Evolutionary conservation across 2,113 vertebrate genomes (phyloP).

Genomic region (Hystrix brachyura): DNA sequence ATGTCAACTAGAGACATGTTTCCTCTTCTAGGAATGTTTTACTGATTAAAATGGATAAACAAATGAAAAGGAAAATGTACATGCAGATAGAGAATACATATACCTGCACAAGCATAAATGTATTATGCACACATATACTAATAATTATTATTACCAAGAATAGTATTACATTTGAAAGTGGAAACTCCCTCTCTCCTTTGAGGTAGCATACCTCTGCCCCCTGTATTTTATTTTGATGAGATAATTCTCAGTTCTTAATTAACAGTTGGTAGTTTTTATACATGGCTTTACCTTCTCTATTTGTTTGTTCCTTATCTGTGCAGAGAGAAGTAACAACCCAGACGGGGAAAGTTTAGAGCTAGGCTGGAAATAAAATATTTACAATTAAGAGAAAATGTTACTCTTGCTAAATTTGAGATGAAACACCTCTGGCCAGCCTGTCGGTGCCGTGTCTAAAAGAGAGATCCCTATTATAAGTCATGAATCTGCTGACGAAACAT

Average conservation of each 20-base stretch:
- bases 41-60: not conserved
- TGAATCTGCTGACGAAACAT: not conserved
- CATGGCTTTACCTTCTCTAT: not conserved
- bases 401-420: constrained; percentile 23
- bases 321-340: not conserved
- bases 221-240: not conserved
- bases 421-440: not conserved
- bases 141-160: not conserved
- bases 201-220: not conserved
- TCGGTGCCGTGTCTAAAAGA: not conserved
- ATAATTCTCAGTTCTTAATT: not conserved
- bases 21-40: not conserved
- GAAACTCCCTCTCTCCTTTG: not conserved
- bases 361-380: constrained; percentile 60
- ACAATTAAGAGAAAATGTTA: not conserved
- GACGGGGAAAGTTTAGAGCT: not conserved
- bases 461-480: not conserved
- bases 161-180: not conserved
- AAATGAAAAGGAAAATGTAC: not conserved
- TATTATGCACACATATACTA: not conserved
- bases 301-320: not conserved
- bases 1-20: not conserved
- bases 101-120: not conserved
- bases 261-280: not conserved
- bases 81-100: not conserved